Percentiles rank a stretch among this genome's conserved stretches.
Conservation (phyloP, 2,888 invertebrate species). For the Sesamia inferens region DNA sequence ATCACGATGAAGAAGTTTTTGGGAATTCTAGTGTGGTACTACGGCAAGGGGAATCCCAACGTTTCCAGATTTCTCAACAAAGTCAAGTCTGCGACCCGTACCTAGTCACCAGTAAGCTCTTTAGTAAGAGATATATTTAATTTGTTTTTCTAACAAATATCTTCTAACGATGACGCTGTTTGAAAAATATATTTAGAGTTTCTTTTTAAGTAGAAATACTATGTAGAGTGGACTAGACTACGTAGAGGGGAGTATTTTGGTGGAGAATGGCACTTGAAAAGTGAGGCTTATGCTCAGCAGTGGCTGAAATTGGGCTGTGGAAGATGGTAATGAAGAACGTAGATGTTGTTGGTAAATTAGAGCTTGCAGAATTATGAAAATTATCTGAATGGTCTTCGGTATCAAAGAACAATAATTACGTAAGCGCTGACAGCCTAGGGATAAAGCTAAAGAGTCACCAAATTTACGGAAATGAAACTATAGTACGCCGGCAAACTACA, state of each 20-base stretch:
- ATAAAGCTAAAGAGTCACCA: neutral
- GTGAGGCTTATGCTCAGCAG: neutral
- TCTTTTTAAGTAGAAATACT: too few species aligned
- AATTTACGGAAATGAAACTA: constrained; percentile 5
- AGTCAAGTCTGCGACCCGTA: too few species aligned
- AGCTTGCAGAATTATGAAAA: constrained; percentile 11
- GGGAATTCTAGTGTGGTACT: neutral
- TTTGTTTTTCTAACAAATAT: neutral
- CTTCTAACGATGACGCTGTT: neutral
- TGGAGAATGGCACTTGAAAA: neutral
- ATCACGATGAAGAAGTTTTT: too few species aligned
- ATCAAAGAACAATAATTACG: constrained; percentile 2
- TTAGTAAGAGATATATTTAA: neutral
- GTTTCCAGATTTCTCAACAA: neutral
- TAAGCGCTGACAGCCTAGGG: neutral
- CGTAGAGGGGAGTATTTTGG: neutral
- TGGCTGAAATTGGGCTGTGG: neutral
- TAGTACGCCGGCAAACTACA: constrained; percentile 17
- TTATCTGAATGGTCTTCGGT: neutral
- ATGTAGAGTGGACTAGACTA: too few species aligned
- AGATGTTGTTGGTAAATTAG: neutral
- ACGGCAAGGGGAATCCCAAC: neutral
- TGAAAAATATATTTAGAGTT: constrained; percentile 7
- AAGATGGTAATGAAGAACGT: neutral
- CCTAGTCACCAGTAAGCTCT: constrained; percentile 9